Conservation (phyloP, 1,140 invertebrate genomes). For the Bradysia coprophila region DNA sequence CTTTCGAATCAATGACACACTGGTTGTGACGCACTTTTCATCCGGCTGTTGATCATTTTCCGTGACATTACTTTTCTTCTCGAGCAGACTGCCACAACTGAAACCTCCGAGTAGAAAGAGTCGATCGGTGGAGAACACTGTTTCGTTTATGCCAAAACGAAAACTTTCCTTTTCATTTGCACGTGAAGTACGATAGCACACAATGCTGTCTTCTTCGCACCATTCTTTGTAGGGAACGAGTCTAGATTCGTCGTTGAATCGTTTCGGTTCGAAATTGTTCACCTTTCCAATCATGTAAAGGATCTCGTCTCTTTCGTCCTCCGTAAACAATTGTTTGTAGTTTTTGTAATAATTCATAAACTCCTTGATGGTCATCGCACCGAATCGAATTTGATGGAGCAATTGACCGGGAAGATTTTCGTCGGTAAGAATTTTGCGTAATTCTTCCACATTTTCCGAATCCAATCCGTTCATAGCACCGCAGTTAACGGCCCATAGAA, state of each 20-base stretch:
- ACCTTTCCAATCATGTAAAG: not conserved
- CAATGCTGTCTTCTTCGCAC: not conserved
- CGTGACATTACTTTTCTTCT: not conserved
- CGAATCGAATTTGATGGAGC: not conserved
- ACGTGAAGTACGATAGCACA: not conserved
- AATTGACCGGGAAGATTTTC: not conserved
- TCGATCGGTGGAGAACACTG: not conserved
- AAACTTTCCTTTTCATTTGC: not conserved
- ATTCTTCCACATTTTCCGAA: not conserved
- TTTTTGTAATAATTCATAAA: not conserved
- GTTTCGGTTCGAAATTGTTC: not conserved
- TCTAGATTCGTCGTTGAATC: not conserved
- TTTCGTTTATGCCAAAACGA: not conserved
- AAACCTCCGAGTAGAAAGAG: not conserved
- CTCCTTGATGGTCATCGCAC: not conserved
- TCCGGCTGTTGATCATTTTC: not conserved
- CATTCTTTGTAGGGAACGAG: not conserved
- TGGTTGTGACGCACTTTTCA: not conserved
- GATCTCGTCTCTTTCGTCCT: not conserved
- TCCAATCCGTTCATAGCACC: not conserved
- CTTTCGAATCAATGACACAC: not conserved
- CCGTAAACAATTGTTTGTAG: not conserved
- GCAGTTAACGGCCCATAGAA: not conserved
- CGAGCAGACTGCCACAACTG: not conserved
- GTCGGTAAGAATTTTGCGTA: not conserved